A percentile compares a stretch with the other conserved stretches of the same genome.
phyloP scores from a whole-genome alignment of 2,888 invertebrate species.

The Chymomyza fuscimana region DNA sequence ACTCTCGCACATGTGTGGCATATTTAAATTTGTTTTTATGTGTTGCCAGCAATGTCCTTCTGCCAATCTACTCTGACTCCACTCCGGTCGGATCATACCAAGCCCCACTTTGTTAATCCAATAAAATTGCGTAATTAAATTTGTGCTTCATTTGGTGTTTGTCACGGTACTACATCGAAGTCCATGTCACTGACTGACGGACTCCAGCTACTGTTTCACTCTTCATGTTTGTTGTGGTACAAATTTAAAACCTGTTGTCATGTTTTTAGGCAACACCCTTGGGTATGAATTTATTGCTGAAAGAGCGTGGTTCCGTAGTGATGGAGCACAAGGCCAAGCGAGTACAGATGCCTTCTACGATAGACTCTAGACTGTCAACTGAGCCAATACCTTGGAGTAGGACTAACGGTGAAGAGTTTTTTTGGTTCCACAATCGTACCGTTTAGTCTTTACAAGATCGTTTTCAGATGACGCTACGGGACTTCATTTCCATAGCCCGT shows the following conservation, averaged over 20 bases:
- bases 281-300: too few species aligned
- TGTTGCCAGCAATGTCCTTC: background rate
- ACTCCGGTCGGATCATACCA: background rate
- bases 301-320: too few species aligned
- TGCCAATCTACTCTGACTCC: constrained; percentile 14
- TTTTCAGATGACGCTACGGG: too few species aligned
- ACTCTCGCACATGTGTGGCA: constrained; percentile 49
- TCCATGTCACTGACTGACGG: constrained; percentile 16
- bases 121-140: constrained; percentile 80
- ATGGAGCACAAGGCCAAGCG: too few species aligned
- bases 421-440: too few species aligned
- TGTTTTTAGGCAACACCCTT: constrained; percentile 11
- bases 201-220: background rate
- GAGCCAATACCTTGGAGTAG: too few species aligned
- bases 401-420: too few species aligned
- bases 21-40: constrained; percentile 67
- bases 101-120: constrained; percentile 75
- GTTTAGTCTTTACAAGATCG: too few species aligned
- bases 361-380: too few species aligned
- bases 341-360: too few species aligned
- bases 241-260: constrained; percentile 70
- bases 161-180: constrained; percentile 52
- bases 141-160: constrained; percentile 79
- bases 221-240: constrained; percentile 66
- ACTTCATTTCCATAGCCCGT: too few species aligned